Conservation (phyloP, 2,797 vertebrate species). For the Xyrichtys novacula region DNA sequence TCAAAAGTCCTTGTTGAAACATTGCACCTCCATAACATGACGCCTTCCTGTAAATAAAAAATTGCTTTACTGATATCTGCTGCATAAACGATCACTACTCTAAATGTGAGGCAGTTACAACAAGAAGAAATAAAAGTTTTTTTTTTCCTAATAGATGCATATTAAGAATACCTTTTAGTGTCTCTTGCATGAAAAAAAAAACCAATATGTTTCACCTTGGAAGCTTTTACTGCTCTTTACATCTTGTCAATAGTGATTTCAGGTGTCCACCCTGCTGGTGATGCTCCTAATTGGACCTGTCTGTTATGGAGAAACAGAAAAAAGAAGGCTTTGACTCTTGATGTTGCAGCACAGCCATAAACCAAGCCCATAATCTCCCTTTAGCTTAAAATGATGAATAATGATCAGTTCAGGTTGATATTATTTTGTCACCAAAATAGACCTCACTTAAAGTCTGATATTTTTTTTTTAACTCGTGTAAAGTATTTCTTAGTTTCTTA, state of each 20-base stretch:
- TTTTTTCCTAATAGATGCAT: no score
- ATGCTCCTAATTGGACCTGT: constrained; percentile 67
- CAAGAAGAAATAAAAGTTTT: constrained; percentile 27
- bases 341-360: constrained; percentile 10
- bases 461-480: neutral
- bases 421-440: constrained; percentile 14
- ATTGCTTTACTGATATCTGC: constrained; percentile 44
- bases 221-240: constrained; percentile 52
- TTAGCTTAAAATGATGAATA: no score
- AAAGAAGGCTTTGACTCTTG: constrained; percentile 4
- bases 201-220: constrained; percentile 43
- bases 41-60: constrained; percentile 36
- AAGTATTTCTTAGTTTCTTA: neutral
- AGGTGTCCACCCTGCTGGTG: constrained; percentile 58
- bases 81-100: constrained; percentile 82
- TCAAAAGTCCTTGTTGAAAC: constrained; percentile 27
- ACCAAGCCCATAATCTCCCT: neutral
- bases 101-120: constrained; percentile 87
- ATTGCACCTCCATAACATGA: constrained; percentile 15
- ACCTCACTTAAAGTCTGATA: neutral
- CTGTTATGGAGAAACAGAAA: constrained; percentile 32
- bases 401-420: neutral
- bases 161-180: no score
- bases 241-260: constrained; percentile 65
- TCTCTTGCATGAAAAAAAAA: constrained; percentile 62